Evolutionary conservation across 2,113 vertebrate genomes (phyloP), one percentile per base, ranked within the genome.

Genomic region (Vireo altiloquus): DNA sequence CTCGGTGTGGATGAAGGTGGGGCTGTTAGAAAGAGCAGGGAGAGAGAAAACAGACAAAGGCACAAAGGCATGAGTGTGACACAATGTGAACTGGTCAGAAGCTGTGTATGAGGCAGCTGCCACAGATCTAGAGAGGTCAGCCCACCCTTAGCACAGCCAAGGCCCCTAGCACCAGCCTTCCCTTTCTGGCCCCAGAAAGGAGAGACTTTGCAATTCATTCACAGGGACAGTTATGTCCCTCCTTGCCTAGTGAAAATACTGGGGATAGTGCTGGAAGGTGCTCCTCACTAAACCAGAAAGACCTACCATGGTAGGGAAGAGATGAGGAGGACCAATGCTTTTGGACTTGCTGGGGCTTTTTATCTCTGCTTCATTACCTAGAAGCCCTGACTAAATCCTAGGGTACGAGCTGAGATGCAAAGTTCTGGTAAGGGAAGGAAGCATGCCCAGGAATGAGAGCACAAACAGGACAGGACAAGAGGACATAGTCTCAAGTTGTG

Each of bases 71-170:
- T 60, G 1, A 60, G 5, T n/a, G n/a, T n/a, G n/a, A n/a, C n/a
- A n/a, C n/a, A n/a, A n/a, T n/a, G n/a, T n/a, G n/a, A n/a, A n/a
- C n/a, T n/a, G n/a, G n/a, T n/a, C n/a, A n/a, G n/a, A n/a, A n/a
- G n/a, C n/a, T n/a, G n/a, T n/a, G n/a, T n/a, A n/a, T n/a, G n/a
- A n/a, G n/a, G n/a, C n/a, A n/a, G n/a, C n/a, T n/a, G n/a, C n/a
- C n/a, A 46, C 4, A 40, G 18, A 47, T 1, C 1, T 30, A 9
- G 8, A n/a, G 1, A 4, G 0, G 1, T n/a, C n/a, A n/a, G n/a
- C n/a, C n/a, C n/a, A n/a, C n/a, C n/a, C n/a, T n/a, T n/a, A n/a
- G n/a, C n/a, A 31, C 18, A 17, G 7, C 4, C 7, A 46, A 46
- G 9, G 44, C 21, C 9, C 44, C 9, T 46, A 40, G 3, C 4